These are phyloP conservation scores for Calosoma granatense DNA, from an alignment of 1,140 invertebrate genomes.

Conservation along the genomic window DNA sequence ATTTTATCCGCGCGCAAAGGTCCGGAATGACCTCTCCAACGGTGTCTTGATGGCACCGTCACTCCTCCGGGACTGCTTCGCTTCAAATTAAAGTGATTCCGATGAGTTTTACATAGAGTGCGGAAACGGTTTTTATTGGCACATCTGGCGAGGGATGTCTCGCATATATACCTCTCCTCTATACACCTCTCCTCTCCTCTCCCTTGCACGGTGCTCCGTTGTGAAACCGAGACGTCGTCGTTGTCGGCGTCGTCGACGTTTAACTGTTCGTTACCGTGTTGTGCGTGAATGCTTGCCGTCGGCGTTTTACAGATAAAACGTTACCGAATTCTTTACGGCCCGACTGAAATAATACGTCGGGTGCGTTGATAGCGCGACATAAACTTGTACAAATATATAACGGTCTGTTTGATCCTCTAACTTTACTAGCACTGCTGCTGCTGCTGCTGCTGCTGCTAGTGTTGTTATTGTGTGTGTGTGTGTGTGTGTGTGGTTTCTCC, in stretches of 20 bases:
- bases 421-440: neutral
- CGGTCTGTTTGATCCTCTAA: neutral
- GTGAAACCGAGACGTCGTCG: neutral
- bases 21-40: constrained; percentile 31
- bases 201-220: neutral
- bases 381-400: constrained; percentile 7
- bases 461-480: neutral
- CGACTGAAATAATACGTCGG: constrained; percentile 2
- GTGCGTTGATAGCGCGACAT: neutral
- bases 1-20: constrained; percentile 17
- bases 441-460: neutral
- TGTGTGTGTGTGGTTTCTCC: neutral
- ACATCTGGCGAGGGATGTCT: neutral
- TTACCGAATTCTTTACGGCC: constrained; percentile 6
- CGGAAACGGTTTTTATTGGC: constrained; percentile 4
- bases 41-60: constrained; percentile 24
- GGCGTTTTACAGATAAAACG: constrained; percentile 3
- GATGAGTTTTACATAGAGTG: constrained; percentile 19
- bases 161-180: neutral
- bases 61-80: constrained; percentile 25
- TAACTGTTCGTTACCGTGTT: neutral
- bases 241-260: neutral
- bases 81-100: constrained; percentile 19
- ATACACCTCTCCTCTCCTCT: neutral
- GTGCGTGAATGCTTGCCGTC: neutral